Conservation (phyloP, 2,113 vertebrate species). For the Peromyscus maniculatus region DNA sequence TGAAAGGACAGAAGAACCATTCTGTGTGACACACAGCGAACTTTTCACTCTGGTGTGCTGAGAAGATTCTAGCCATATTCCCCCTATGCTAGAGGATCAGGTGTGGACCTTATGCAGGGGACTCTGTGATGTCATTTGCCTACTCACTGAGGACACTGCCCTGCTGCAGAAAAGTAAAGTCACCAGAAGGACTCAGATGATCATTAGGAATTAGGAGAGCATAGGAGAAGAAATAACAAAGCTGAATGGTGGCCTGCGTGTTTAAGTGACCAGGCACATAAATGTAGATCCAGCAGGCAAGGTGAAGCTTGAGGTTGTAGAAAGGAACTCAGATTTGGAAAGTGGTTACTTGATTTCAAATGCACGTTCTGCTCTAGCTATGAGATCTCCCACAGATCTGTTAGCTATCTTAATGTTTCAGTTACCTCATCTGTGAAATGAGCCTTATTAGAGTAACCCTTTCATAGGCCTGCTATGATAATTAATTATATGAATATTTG, state of each 20-base stretch:
- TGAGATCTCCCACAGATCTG: not conserved
- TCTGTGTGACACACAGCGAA: accelerated
- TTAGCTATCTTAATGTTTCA: not conserved
- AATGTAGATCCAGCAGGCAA: not conserved
- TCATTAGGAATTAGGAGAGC: not conserved
- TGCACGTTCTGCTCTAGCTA: no score
- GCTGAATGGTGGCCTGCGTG: not conserved
- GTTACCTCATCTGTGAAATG: not conserved
- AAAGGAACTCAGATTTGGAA: not conserved
- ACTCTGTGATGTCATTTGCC: not conserved
- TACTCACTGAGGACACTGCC: not conserved
- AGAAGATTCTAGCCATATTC: not conserved
- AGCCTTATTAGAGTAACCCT: not conserved
- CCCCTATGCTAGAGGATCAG: not conserved
- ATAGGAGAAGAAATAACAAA: not conserved
- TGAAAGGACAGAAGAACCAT: not conserved
- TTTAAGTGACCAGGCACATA: not conserved
- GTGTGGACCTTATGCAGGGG: not conserved
- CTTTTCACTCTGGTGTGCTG: accelerated
- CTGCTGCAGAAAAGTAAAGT: not conserved
- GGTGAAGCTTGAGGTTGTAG: accelerated
- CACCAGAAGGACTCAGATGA: not conserved
- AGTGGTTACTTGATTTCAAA: not conserved
- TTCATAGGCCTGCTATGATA: not conserved
- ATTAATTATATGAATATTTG: not conserved